Evolutionary conservation across 2,888 invertebrate genomes (phyloP).

Genomic region (Oasisia sp.): DNA sequence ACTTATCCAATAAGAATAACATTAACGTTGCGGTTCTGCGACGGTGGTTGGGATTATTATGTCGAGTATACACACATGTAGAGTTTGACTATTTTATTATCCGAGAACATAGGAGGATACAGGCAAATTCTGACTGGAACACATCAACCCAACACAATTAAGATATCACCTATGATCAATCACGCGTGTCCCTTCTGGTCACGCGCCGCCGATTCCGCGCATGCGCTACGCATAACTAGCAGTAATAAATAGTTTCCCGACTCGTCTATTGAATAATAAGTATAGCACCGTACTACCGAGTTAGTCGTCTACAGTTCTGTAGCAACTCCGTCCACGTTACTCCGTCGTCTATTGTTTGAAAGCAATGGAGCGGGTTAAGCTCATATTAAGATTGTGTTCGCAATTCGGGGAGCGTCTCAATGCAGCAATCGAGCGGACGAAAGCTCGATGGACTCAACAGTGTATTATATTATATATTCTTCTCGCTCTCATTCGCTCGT

Average conservation of each 20-base stretch:
- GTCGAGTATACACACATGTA: no score
- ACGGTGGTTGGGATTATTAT: no score
- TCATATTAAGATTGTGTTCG: background rate
- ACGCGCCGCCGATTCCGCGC: background rate
- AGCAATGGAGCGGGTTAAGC: background rate
- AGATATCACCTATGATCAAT: background rate
- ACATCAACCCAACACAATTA: background rate
- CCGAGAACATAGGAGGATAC: no score
- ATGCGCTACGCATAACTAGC: background rate
- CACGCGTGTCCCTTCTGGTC: background rate
- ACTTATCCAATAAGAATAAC: no score
- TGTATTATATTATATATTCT: no score
- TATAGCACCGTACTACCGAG: background rate
- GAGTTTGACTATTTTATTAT: no score
- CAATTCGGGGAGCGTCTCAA: background rate
- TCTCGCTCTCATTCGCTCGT: no score
- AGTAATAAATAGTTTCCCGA: background rate
- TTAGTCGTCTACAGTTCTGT: background rate
- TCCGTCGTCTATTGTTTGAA: background rate
- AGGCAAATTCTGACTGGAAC: no score
- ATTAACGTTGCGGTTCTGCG: no score
- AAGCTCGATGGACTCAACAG: background rate
- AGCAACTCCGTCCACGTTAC: background rate
- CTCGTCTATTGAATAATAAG: background rate
- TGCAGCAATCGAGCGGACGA: background rate